Conservation (phyloP, 2,797 vertebrate genomes). For the Sebastolobus altivelis region DNA sequence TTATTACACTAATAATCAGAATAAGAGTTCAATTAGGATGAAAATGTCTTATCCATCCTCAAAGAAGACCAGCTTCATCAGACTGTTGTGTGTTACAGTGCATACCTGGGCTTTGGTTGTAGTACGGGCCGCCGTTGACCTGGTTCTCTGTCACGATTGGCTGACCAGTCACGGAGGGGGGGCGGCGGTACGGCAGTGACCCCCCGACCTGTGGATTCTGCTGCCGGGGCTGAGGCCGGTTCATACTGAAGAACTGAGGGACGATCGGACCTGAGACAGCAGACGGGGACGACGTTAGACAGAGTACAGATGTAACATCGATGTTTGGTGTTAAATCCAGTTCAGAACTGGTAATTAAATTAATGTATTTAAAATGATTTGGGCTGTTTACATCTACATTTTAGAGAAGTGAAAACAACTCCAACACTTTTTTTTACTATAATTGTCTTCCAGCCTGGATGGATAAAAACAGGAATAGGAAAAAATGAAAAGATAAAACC, state of each 20-base stretch:
- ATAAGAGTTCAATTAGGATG: no score
- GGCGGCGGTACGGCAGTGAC: constrained; percentile 93
- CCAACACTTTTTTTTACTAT: background rate
- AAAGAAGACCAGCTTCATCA: background rate
- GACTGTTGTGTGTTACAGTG: background rate
- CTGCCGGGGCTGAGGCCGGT: constrained; percentile 92
- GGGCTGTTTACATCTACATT: background rate
- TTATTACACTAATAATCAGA: background rate
- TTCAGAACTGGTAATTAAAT: background rate
- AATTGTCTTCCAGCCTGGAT: background rate
- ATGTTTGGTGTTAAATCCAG: background rate
- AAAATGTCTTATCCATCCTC: background rate
- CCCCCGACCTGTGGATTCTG: constrained; percentile 91
- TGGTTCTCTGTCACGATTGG: constrained; percentile 88
- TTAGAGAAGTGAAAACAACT: background rate
- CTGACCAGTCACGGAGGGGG: constrained; percentile 91
- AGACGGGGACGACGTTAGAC: constrained; percentile 2
- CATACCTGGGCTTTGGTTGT: constrained; percentile 80
- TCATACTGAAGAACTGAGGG: constrained; percentile 99
- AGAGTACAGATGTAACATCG: background rate
- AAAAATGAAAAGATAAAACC: background rate
- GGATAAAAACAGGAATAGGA: background rate
- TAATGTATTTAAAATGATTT: background rate
- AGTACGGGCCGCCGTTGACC: constrained; percentile 78
- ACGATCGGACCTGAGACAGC: constrained; percentile 82